phyloP scores from a whole-genome alignment of 2,888 invertebrate genomes.

The Cylindroiulus punctatus region DNA sequence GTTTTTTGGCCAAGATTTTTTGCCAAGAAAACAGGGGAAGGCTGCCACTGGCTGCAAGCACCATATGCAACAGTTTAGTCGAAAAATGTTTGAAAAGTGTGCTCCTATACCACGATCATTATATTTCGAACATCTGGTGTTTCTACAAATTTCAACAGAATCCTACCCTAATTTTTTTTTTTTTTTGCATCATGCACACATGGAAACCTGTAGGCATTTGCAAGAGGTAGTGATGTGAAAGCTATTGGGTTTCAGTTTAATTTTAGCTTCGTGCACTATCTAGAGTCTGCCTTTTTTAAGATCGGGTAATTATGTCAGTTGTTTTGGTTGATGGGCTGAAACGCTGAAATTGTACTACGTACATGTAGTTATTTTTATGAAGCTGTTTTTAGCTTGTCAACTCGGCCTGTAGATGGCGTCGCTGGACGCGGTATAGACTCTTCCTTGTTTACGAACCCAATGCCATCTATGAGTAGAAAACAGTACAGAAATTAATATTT shows the following conservation, averaged over 20 bases:
- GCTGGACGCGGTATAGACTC: no score
- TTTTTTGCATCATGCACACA: background rate
- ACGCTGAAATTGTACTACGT: no score
- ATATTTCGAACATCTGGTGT: background rate
- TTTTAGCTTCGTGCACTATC: background rate
- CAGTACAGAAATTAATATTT: background rate
- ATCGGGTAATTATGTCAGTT: background rate
- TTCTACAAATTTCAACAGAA: background rate
- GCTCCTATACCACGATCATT: background rate
- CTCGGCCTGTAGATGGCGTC: no score
- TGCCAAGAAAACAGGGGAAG: background rate
- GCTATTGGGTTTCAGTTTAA: background rate
- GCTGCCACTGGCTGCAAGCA: slow-evolving; percentile 43
- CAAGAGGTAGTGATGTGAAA: background rate
- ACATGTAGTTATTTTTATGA: no score
- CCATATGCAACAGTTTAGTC: slow-evolving; percentile 36
- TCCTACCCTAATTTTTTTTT: background rate
- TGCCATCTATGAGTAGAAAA: background rate
- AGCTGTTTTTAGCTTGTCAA: no score
- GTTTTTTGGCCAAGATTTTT: slow-evolving; percentile 9
- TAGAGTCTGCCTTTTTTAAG: background rate
- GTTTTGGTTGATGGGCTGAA: background rate
- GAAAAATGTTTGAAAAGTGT: slow-evolving; percentile 36
- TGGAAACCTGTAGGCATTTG: slow-evolving; percentile 39
- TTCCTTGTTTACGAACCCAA: no score